A percentile compares a stretch with the other conserved stretches of the same genome.
Conservation (phyloP, 37 sponge, comb jelly and placozoan genomes). For the Cladorhizidae sp. region DNA sequence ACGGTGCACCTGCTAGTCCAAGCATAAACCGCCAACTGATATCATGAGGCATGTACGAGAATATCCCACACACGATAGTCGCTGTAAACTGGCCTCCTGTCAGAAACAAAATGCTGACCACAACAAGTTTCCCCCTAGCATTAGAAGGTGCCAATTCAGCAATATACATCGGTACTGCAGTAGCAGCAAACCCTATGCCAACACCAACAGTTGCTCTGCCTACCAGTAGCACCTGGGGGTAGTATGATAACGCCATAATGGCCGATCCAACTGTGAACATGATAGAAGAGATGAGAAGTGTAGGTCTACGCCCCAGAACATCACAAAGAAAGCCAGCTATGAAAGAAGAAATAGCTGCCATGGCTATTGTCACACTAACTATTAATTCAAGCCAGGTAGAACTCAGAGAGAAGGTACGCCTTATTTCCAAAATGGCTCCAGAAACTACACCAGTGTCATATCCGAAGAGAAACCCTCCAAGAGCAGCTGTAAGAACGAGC, state of each 20-base stretch:
- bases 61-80: conserved; percentile 71
- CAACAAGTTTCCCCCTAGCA: conserved; percentile 83
- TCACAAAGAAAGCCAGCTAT: conserved; percentile 57
- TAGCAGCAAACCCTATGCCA: conserved; percentile 80
- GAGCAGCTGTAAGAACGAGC: conserved; percentile 25
- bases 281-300: conserved; percentile 69
- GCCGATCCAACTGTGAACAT: conserved; percentile 88
- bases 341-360: conserved; percentile 75
- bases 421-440: conserved; percentile 82
- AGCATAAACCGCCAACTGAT: conserved; percentile 90
- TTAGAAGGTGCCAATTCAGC: conserved; percentile 81
- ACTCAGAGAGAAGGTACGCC: conserved; percentile 34
- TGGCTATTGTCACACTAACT: conserved; percentile 80
- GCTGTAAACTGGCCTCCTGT: conserved; percentile 91
- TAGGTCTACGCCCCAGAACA: conserved; percentile 68
- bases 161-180: conserved; percentile 85
- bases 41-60: conserved; percentile 45
- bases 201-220: conserved; percentile 83
- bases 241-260: conserved; percentile 56
- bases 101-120: conserved; percentile 66
- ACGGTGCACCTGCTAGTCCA: conserved; percentile 78
- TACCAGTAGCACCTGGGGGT: conserved; percentile 56
- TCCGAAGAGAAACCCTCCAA: conserved; percentile 91
- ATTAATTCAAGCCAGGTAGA: conserved; percentile 71
- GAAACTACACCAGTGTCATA: conserved; percentile 96